A percentile compares a stretch with the other conserved stretches of the same genome.
phyloP scores from a whole-genome alignment of 37 sponge, comb jelly and placozoan species.

The Bolinopsis microptera region DNA sequence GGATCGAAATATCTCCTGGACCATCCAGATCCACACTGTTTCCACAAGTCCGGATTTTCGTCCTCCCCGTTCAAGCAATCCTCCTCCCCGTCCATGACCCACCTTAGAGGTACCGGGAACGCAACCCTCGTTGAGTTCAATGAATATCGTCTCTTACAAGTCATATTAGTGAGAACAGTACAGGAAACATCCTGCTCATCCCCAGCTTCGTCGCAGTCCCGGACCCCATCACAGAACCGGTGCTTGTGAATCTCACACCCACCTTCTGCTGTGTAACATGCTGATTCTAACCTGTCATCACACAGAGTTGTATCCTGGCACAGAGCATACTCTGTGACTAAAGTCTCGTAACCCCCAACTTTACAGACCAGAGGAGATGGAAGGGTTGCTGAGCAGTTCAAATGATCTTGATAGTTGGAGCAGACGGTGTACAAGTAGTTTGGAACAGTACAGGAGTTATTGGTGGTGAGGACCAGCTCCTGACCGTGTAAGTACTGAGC shows the following conservation, averaged over 20 bases:
- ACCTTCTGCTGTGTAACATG: neutral
- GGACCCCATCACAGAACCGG: neutral
- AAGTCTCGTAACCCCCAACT: neutral
- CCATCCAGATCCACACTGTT: neutral
- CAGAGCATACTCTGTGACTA: neutral
- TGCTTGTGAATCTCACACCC: constrained; percentile 2
- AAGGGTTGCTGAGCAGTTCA: constrained; percentile 18
- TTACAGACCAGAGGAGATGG: neutral
- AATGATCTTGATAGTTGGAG: neutral
- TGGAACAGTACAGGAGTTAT: neutral
- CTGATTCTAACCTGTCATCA: neutral
- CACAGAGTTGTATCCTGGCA: neutral
- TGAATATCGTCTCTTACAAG: neutral
- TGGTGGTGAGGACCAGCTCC: neutral
- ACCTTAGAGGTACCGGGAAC: neutral
- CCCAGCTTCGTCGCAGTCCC: neutral
- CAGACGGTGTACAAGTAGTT: neutral
- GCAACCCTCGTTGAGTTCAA: neutral
- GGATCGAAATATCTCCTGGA: neutral
- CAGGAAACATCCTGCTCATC: neutral
- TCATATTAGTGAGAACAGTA: neutral
- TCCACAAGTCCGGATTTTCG: neutral
- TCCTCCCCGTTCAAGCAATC: neutral
- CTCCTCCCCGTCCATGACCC: neutral
- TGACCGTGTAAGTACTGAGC: neutral